Conservation (phyloP, 2,797 vertebrate genomes). For the Liparis tanakae region DNA sequence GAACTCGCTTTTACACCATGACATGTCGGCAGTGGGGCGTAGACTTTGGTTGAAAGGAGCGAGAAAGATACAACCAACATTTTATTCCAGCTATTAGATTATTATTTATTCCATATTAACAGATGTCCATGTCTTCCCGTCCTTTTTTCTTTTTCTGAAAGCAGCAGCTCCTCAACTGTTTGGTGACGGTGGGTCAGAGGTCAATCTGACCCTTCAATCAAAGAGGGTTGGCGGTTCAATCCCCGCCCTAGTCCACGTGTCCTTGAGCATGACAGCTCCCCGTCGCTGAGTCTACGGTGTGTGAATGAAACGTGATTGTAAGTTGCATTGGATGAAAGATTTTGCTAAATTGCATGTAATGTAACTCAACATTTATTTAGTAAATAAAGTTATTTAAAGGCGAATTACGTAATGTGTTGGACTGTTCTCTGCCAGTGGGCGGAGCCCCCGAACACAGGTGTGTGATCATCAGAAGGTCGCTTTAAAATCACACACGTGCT, state of each 20-base stretch:
- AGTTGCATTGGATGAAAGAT: too few relatives aligned
- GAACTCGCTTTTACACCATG: conserved; percentile 52
- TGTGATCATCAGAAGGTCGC: conserved; percentile 10
- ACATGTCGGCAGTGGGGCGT: conserved; percentile 45
- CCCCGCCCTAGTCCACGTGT: too few relatives aligned
- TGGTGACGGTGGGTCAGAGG: neutral
- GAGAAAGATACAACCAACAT: conserved; percentile 44
- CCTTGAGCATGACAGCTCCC: too few relatives aligned
- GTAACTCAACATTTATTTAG: conserved; percentile 10
- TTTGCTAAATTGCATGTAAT: too few relatives aligned
- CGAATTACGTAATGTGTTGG: neutral
- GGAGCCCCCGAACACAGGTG: conserved; percentile 19
- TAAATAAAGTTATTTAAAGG: neutral
- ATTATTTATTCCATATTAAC: conserved; percentile 33
- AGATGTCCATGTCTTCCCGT: neutral
- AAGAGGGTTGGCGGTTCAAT: too few relatives aligned
- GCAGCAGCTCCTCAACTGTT: neutral
- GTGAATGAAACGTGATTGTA: too few relatives aligned
- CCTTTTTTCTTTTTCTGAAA: too few relatives aligned
- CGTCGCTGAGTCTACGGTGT: too few relatives aligned
- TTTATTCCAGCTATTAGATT: conserved; percentile 33
- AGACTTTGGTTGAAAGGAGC: conserved; percentile 41
- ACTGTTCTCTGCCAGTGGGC: neutral
- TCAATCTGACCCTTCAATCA: too few relatives aligned
- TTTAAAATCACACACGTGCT: conserved; percentile 16